Conservation (phyloP, 1,140 invertebrate genomes). For the Drosophila nebulosa region DNA sequence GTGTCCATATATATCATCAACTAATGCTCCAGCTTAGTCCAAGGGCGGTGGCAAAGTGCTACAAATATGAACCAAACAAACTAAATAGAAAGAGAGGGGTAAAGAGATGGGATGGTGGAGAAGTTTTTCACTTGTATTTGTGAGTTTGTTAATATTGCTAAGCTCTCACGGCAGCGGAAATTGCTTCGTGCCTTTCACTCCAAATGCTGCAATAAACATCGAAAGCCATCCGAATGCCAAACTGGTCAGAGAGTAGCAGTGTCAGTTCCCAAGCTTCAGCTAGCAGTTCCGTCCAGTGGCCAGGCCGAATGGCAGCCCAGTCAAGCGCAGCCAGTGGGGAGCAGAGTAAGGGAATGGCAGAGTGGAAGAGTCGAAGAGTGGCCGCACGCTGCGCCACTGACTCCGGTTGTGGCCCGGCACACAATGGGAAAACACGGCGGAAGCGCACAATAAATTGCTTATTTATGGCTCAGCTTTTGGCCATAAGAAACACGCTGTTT, state of each 20-base stretch:
- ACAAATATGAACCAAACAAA: slow-evolving; percentile 45
- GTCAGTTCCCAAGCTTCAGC: slow-evolving; percentile 17
- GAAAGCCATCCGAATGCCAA: slow-evolving; percentile 76
- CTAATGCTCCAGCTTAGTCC: slow-evolving; percentile 34
- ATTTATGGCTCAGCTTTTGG: slow-evolving; percentile 76
- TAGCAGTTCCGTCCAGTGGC: slow-evolving; percentile 19
- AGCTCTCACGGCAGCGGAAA: slow-evolving; percentile 75
- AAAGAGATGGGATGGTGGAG: no score
- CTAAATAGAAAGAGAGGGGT: not conserved
- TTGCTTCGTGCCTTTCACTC: slow-evolving; percentile 76
- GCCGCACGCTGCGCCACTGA: slow-evolving; percentile 56
- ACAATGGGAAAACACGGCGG: slow-evolving; percentile 74
- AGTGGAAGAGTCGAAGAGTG: slow-evolving; percentile 9
- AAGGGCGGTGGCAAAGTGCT: slow-evolving; percentile 47
- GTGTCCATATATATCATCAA: slow-evolving; percentile 19
- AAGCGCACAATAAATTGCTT: slow-evolving; percentile 79
- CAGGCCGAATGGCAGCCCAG: slow-evolving; percentile 6
- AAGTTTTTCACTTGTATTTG: not conserved
- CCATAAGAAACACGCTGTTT: slow-evolving; percentile 77
- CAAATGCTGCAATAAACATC: slow-evolving; percentile 75
- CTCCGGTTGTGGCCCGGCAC: slow-evolving; percentile 21
- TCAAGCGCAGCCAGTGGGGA: slow-evolving; percentile 11
- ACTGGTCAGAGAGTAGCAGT: slow-evolving; percentile 33
- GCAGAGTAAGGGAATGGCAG: not conserved
- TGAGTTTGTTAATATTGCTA: slow-evolving; percentile 64